These are phyloP conservation scores for Polydrusus pterygomalis DNA, from an alignment of 2,888 invertebrate species.

Conservation along the genomic window DNA sequence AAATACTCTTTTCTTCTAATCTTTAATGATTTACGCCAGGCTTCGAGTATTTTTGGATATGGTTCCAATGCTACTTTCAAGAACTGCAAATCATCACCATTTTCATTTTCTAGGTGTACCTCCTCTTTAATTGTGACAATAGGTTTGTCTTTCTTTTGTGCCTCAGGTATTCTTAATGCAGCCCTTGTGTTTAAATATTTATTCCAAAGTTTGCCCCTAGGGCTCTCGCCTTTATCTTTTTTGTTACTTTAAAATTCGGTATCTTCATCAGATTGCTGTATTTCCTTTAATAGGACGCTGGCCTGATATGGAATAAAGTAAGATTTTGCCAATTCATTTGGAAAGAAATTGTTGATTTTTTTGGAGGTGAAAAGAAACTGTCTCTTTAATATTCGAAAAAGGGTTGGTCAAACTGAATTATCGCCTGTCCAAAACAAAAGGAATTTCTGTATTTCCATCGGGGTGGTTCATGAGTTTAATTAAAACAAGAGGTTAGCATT, in stretches of 20 bases:
- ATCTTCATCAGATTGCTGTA: not conserved
- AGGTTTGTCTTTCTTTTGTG: not conserved
- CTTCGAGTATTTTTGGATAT: not conserved
- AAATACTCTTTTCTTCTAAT: not conserved
- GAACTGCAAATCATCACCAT: not conserved
- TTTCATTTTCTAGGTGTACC: not conserved
- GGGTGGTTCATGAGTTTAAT: no score
- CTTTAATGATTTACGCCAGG: not conserved
- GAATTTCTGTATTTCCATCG: no score
- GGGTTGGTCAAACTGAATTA: no score
- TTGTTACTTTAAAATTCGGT: not conserved
- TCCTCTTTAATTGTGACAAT: not conserved
- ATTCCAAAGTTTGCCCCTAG: not conserved
- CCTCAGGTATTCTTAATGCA: not conserved
- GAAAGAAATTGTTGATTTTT: no score
- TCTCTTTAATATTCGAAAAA: no score
- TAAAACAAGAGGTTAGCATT: no score
- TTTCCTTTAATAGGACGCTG: not conserved
- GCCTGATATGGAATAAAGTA: not conserved
- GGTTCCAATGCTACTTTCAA: not conserved
- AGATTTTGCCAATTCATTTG: not conserved
- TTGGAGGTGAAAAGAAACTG: no score
- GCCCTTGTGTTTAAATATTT: not conserved
- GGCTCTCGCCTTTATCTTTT: conserved; percentile 2
- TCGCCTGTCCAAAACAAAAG: no score